Conservation (phyloP, 2,113 vertebrate species). For the Ailuropoda melanoleuca region DNA sequence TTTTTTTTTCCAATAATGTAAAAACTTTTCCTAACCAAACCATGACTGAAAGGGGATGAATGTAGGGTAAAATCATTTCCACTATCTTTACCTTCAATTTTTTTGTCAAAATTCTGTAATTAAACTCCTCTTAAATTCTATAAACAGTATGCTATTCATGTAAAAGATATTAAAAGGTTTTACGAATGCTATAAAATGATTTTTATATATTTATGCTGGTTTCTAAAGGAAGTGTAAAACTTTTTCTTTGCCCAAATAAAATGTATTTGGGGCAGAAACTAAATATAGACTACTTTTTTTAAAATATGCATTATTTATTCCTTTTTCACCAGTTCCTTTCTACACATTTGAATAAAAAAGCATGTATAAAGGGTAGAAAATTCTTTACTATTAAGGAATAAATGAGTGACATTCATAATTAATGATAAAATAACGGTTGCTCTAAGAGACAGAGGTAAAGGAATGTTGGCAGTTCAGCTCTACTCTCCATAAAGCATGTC, state of each 20-base stretch:
- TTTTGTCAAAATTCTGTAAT: not conserved
- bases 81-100: slow-evolving; percentile 36
- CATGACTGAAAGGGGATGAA: slow-evolving; percentile 25
- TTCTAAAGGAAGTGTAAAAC: not conserved
- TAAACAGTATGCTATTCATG: not conserved
- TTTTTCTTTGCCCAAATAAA: not conserved
- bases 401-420: not conserved
- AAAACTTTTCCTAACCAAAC: not conserved
- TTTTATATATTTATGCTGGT: not conserved
- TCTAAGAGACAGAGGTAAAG: not conserved
- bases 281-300: not conserved
- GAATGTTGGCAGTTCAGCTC: not conserved
- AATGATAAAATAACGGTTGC: not conserved
- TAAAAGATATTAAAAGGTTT: not conserved
- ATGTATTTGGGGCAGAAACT: not conserved
- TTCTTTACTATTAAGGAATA: not conserved
- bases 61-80: slow-evolving; percentile 16
- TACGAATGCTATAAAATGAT: not conserved
- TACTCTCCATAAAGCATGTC: not conserved
- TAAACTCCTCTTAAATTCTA: slow-evolving; percentile 53
- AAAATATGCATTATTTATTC: not conserved
- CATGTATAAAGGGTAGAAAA: not conserved
- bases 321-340: not conserved
- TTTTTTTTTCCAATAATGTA: not conserved
- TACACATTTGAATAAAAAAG: not conserved